phyloP scores from a whole-genome alignment of 1,140 invertebrate species.

The Philaenus spumarius region DNA sequence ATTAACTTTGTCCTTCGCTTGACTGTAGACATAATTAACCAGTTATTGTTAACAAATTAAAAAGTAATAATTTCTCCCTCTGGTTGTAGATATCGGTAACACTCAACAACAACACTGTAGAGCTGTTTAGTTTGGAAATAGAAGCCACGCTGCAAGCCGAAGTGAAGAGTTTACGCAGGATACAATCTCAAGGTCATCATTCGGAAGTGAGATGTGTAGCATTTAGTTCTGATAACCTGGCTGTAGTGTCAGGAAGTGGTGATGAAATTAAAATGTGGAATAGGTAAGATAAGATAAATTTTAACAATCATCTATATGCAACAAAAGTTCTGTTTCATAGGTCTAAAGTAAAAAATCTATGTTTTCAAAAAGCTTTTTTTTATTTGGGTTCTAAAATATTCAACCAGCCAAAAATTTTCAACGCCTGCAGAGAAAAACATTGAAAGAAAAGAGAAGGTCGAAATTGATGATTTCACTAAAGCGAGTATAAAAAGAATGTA shows the following conservation, averaged over 20 bases:
- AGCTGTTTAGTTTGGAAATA: conserved; percentile 52
- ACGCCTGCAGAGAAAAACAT: no score
- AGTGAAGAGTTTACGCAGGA: conserved; percentile 44
- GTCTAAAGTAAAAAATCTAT: not conserved
- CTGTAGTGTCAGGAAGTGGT: conserved; percentile 74
- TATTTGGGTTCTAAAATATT: not conserved
- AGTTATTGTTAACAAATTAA: no score
- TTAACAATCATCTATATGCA: not conserved
- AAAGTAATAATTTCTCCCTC: no score
- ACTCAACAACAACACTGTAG: conserved; percentile 61
- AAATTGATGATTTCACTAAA: no score
- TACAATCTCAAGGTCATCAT: conserved; percentile 71
- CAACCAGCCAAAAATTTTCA: not conserved
- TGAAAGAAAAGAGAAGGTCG: no score
- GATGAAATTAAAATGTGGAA: conserved; percentile 94
- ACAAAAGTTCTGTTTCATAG: not conserved
- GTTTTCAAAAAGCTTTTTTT: not conserved
- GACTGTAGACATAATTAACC: no score
- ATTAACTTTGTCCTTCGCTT: no score
- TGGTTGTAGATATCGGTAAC: conserved; percentile 44
- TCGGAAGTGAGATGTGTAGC: conserved; percentile 78
- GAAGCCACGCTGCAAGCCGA: conserved; percentile 45
- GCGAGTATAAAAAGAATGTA: no score
- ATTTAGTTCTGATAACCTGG: conserved; percentile 87
- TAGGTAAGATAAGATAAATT: conserved; percentile 52